These are phyloP conservation scores for Rotaria macrura DNA, from an alignment of 2,888 invertebrate species.

Conservation along the genomic window DNA sequence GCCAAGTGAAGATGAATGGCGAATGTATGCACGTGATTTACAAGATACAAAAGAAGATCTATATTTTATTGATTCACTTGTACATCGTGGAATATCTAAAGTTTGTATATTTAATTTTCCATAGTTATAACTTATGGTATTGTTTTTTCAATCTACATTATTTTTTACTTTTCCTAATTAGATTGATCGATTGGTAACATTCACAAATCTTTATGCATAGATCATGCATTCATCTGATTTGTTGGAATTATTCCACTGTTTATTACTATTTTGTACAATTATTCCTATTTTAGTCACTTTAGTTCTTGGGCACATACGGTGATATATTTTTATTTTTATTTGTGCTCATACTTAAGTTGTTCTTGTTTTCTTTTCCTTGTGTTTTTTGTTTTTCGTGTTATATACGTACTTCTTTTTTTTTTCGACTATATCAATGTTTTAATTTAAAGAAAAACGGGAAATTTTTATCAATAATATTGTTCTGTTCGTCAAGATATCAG, in stretches of 20 bases:
- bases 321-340: not conserved
- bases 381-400: not conserved
- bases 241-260: not conserved
- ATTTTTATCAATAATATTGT: no score
- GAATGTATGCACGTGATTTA: conserved; percentile 6
- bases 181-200: not conserved
- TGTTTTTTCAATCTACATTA: not conserved
- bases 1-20: conserved; percentile 19
- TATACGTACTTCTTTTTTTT: not conserved
- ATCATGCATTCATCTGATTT: not conserved
- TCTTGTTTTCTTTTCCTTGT: not conserved
- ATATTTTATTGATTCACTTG: conserved; percentile 3
- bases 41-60: conserved; percentile 14
- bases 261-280: not conserved
- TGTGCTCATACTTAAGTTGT: not conserved
- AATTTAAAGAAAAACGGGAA: not conserved
- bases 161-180: not conserved
- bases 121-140: not conserved
- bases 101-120: not conserved
- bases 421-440: not conserved
- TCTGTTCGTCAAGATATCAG: not conserved
- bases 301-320: not conserved
- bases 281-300: not conserved
- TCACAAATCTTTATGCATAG: not conserved
- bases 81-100: not conserved